phyloP scores from a whole-genome alignment of 2,888 invertebrate species.

The Cybosia mesomella region DNA sequence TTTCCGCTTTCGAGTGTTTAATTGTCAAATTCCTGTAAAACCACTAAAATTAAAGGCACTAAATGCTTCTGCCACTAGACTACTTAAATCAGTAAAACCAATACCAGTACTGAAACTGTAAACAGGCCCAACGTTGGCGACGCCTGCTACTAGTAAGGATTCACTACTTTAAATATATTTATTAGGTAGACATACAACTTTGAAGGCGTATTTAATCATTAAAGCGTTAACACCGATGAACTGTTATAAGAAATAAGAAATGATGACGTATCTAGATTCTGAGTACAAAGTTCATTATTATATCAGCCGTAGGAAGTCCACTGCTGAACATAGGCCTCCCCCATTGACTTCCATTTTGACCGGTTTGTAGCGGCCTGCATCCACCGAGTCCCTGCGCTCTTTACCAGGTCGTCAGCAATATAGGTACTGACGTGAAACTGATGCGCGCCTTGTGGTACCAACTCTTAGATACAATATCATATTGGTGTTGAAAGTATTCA shows the following conservation, averaged over 20 bases:
- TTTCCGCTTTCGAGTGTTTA: neutral
- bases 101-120: neutral
- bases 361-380: too few relatives aligned
- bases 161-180: slow-evolving; percentile 70
- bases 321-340: too few relatives aligned
- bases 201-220: slow-evolving; percentile 25
- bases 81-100: neutral
- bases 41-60: neutral
- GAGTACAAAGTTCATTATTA: too few relatives aligned
- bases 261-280: neutral
- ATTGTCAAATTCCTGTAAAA: neutral
- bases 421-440: too few relatives aligned
- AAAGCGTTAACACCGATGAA: neutral
- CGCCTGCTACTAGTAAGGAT: slow-evolving; percentile 71
- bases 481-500: too few relatives aligned
- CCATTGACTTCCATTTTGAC: too few relatives aligned
- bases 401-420: too few relatives aligned
- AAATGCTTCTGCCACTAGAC: neutral
- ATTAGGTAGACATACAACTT: slow-evolving; percentile 55
- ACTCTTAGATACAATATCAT: too few relatives aligned
- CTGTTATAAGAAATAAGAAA: neutral
- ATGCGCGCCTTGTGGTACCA: too few relatives aligned
- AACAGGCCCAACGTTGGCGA: slow-evolving; percentile 52
- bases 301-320: too few relatives aligned
- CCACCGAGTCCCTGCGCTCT: too few relatives aligned